Conservation (phyloP, 2,797 vertebrate genomes). For the Mallotus villosus region DNA sequence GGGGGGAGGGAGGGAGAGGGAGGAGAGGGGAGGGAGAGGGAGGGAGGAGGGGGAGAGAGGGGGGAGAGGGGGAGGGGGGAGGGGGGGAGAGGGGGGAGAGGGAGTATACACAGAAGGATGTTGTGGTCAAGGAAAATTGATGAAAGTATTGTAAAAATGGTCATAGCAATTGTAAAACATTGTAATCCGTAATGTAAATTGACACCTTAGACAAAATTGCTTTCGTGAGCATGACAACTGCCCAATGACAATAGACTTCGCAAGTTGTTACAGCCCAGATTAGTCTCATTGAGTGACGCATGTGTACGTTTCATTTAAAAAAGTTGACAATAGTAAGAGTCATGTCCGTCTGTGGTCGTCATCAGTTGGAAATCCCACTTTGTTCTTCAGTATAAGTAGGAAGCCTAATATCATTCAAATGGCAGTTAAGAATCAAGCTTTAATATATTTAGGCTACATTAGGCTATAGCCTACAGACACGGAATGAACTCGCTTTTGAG, state of each 20-base stretch:
- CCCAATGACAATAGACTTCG: neutral
- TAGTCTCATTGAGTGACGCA: neutral
- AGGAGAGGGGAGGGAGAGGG: too few species aligned
- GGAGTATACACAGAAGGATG: too few species aligned
- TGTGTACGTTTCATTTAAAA: neutral
- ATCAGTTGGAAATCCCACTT: constrained; percentile 39
- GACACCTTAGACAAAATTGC: too few species aligned
- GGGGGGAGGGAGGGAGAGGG: neutral
- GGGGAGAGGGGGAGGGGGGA: too few species aligned
- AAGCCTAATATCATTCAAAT: constrained; percentile 33
- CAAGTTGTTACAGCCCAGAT: neutral
- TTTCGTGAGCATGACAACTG: too few species aligned
- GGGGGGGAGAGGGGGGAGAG: too few species aligned
- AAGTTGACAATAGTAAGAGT: neutral
- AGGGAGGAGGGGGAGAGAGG: too few species aligned
- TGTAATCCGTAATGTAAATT: too few species aligned
- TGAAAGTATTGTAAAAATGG: too few species aligned
- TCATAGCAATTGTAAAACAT: too few species aligned
- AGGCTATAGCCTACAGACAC: constrained; percentile 44
- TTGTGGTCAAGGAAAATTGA: too few species aligned
- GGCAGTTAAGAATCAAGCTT: constrained; percentile 25
- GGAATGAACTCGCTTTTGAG: constrained; percentile 43
- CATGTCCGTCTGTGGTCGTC: neutral
- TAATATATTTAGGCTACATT: constrained; percentile 3
- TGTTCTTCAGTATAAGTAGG: constrained; percentile 43